Conservation (phyloP, 2,888 invertebrate species). For the Gandaritis pyraliata region DNA sequence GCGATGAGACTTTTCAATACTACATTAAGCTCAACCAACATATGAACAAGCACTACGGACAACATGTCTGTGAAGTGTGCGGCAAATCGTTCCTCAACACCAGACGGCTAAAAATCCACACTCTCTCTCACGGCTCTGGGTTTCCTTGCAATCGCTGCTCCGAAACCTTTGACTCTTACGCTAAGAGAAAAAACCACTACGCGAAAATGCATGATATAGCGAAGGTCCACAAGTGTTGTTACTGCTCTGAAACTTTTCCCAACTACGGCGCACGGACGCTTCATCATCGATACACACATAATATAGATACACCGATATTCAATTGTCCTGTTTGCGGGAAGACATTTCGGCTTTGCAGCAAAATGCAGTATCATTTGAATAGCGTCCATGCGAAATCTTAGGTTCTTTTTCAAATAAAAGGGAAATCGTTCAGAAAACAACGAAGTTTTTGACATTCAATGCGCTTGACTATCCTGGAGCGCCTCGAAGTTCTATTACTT, state of each 20-base stretch:
- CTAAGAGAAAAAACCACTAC: conserved; percentile 62
- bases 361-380: conserved; percentile 39
- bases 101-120: conserved; percentile 67
- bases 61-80: conserved; percentile 71
- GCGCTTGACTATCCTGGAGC: no score
- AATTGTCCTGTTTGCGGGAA: conserved; percentile 69
- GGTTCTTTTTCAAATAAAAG: background rate
- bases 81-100: conserved; percentile 73
- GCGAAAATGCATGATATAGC: conserved; percentile 58
- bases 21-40: conserved; percentile 76
- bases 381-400: conserved; percentile 28
- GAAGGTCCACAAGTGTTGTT: conserved; percentile 62
- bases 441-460: background rate
- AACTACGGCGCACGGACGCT: conserved; percentile 63
- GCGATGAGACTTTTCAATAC: conserved; percentile 64
- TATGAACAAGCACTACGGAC: conserved; percentile 73
- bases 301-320: conserved; percentile 56
- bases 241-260: conserved; percentile 63
- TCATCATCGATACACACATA: conserved; percentile 61
- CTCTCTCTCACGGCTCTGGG: conserved; percentile 58
- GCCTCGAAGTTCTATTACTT: no score
- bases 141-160: conserved; percentile 64
- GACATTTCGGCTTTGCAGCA: conserved; percentile 64
- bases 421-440: background rate
- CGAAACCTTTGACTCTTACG: conserved; percentile 62